A percentile compares a stretch with the other conserved stretches of the same genome.
Conservation (phyloP, 1,140 invertebrate genomes). For the Rhyzopertha dominica region DNA sequence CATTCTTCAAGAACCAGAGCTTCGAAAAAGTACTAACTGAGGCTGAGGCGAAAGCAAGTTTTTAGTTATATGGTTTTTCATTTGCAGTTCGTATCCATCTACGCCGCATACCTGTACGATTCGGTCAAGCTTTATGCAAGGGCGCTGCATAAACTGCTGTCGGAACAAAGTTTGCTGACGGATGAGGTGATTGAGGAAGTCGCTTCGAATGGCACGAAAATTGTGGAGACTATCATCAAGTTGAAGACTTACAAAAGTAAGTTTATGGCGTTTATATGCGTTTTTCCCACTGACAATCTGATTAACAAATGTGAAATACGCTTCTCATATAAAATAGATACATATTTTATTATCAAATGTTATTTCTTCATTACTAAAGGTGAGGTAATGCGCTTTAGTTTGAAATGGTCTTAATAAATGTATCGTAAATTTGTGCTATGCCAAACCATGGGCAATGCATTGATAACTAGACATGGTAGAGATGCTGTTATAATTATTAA, state of each 20-base stretch:
- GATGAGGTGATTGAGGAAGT: slow-evolving; percentile 63
- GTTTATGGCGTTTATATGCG: no score
- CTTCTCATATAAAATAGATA: no score
- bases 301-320: no score
- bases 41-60: slow-evolving; percentile 19
- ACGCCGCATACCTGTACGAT: slow-evolving; percentile 95
- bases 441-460: no score
- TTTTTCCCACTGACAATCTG: no score
- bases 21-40: slow-evolving; percentile 62
- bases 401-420: no score
- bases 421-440: no score
- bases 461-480: no score
- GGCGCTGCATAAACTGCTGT: slow-evolving; percentile 72
- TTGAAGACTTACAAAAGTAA: slow-evolving; percentile 71
- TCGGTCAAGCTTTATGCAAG: slow-evolving; percentile 87
- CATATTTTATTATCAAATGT: no score
- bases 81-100: slow-evolving; percentile 79
- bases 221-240: slow-evolving; percentile 73
- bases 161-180: slow-evolving; percentile 52
- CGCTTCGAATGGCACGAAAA: slow-evolving; percentile 69
- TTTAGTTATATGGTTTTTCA: slow-evolving; percentile 23
- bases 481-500: no score
- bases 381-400: no score
- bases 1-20: slow-evolving; percentile 49
- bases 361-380: no score